phyloP scores from a whole-genome alignment of 2,113 vertebrate genomes.

The Cryptotis parvus region DNA sequence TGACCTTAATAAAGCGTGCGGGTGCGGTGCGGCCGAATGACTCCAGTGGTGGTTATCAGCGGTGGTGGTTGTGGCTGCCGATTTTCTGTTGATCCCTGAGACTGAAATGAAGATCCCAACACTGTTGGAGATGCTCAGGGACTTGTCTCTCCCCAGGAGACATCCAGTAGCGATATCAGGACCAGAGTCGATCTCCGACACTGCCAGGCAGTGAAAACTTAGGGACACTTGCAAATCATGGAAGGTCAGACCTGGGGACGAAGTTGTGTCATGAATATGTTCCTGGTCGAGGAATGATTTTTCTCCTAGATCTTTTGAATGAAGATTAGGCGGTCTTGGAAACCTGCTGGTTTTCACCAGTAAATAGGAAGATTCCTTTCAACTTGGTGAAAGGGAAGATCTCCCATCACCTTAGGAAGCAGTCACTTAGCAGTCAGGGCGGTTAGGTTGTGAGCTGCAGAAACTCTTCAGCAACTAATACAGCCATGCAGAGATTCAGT shows the following conservation, averaged over 20 bases:
- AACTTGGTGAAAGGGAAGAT: background rate
- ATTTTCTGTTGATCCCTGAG: too few relatives aligned
- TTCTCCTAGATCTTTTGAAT: background rate
- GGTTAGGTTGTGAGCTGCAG: background rate
- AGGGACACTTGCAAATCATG: background rate
- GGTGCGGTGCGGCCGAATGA: background rate
- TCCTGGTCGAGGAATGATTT: background rate
- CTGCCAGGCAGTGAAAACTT: background rate
- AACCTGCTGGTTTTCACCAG: background rate
- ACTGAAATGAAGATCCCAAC: background rate
- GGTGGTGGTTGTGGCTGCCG: background rate
- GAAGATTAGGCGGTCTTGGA: background rate
- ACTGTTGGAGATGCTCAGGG: background rate
- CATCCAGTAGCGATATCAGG: background rate
- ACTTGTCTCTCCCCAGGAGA: background rate
- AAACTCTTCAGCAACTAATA: slow-evolving; percentile 38
- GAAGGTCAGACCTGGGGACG: background rate
- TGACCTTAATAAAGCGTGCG: background rate
- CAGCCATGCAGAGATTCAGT: background rate
- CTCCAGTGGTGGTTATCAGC: background rate
- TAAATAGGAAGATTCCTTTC: background rate
- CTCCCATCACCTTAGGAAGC: background rate
- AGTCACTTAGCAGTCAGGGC: background rate
- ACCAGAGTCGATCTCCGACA: background rate
- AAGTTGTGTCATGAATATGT: background rate